Evolutionary conservation across 2,797 vertebrate genomes (phyloP).

Genomic region (Chiloscyllium punctatum): DNA sequence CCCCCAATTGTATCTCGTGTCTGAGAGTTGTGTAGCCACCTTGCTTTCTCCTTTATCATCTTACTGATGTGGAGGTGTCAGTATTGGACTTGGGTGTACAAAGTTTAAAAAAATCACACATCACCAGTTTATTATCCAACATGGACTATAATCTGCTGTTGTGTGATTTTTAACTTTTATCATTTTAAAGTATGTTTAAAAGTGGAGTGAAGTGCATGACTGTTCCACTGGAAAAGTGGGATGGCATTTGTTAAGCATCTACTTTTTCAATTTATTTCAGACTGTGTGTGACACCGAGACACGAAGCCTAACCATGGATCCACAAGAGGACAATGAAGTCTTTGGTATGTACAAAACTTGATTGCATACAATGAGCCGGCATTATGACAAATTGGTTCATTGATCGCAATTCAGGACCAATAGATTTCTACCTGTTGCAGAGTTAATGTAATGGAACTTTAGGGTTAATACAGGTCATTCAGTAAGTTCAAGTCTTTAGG

Average conservation of each 20-base stretch:
- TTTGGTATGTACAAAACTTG: constrained; percentile 16
- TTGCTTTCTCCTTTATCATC: neutral
- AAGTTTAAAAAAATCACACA: too few species aligned
- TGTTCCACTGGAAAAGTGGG: neutral
- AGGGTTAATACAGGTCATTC: neutral
- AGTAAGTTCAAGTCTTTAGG: neutral
- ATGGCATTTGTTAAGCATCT: neutral
- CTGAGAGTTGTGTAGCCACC: neutral
- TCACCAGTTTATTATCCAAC: too few species aligned
- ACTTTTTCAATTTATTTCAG: neutral
- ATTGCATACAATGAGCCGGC: neutral
- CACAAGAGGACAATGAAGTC: neutral
- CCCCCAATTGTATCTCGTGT: neutral
- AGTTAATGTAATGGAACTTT: neutral
- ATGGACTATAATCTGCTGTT: too few species aligned
- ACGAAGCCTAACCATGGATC: neutral
- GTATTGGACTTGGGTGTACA: too few species aligned
- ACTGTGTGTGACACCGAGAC: neutral
- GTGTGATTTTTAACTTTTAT: too few species aligned
- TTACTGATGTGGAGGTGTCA: neutral
- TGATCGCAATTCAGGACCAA: neutral
- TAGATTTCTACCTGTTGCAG: neutral
- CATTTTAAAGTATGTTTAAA: too few species aligned
- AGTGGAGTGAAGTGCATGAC: neutral
- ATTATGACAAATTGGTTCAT: neutral